phyloP scores from a whole-genome alignment of 2,797 vertebrate genomes.

The Melanotaenia pygmaea region DNA sequence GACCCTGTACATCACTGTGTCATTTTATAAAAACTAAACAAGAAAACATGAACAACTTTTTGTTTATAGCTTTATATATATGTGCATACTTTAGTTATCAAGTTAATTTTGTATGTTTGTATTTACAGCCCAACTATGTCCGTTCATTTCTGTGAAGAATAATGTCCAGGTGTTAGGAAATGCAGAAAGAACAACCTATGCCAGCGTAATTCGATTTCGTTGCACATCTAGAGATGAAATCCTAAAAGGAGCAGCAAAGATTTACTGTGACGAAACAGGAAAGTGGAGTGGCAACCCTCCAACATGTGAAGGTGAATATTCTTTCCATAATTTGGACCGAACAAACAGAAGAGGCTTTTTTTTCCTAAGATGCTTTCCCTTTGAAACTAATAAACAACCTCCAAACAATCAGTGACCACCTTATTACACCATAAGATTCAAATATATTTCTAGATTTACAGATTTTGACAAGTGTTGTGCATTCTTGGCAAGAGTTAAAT shows the following conservation, averaged over 20 bases:
- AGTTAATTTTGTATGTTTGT: background rate
- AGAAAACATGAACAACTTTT: background rate
- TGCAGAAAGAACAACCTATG: constrained; percentile 58
- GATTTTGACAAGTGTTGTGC: no score
- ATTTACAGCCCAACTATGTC: constrained; percentile 66
- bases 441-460: no score
- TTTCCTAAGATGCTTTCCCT: background rate
- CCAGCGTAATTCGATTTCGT: constrained; percentile 74
- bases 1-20: background rate
- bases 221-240: constrained; percentile 26
- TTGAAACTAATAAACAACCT: background rate
- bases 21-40: background rate
- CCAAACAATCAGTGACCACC: no score
- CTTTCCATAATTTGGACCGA: no score
- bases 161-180: constrained; percentile 62
- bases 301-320: constrained; percentile 67
- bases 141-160: constrained; percentile 3
- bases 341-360: background rate
- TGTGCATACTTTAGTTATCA: background rate
- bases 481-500: no score
- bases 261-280: constrained; percentile 70
- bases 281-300: constrained; percentile 52
- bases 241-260: constrained; percentile 19
- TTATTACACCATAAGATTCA: no score
- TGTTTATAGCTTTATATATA: background rate